phyloP scores from a whole-genome alignment of 2,888 invertebrate species.

The Chaetogeoica ovagalla region DNA sequence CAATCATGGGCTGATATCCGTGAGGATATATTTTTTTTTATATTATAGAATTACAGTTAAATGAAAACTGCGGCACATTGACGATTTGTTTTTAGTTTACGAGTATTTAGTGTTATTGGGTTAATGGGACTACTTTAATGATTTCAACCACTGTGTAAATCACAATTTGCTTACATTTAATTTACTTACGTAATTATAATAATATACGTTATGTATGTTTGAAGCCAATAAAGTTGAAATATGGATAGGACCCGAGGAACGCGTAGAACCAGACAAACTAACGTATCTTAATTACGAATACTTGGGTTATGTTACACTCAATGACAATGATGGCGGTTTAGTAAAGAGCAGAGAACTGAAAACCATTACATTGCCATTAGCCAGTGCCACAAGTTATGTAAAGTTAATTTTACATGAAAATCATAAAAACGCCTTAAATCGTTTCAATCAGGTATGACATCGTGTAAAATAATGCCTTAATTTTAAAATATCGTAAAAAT shows the following conservation, averaged over 20 bases:
- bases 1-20: no score
- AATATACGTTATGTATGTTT: slow-evolving; percentile 54
- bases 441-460: slow-evolving; percentile 73
- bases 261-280: slow-evolving; percentile 27
- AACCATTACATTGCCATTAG: slow-evolving; percentile 79
- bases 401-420: slow-evolving; percentile 84
- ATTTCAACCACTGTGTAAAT: no score
- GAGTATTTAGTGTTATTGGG: no score
- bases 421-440: slow-evolving; percentile 79
- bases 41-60: no score
- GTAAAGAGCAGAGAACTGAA: slow-evolving; percentile 82
- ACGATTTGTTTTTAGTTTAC: no score
- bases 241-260: slow-evolving; percentile 63
- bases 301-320: slow-evolving; percentile 75
- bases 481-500: background rate
- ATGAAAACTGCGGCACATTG: no score
- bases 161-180: no score
- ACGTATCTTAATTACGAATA: slow-evolving; percentile 62
- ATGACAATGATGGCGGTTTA: slow-evolving; percentile 76
- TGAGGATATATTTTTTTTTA: no score
- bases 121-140: no score
- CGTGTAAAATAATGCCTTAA: background rate
- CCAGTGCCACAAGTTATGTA: slow-evolving; percentile 72
- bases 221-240: slow-evolving; percentile 74
- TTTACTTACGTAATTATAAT: no score